Conservation (phyloP, 2,797 vertebrate species). For the Avahi laniger region DNA sequence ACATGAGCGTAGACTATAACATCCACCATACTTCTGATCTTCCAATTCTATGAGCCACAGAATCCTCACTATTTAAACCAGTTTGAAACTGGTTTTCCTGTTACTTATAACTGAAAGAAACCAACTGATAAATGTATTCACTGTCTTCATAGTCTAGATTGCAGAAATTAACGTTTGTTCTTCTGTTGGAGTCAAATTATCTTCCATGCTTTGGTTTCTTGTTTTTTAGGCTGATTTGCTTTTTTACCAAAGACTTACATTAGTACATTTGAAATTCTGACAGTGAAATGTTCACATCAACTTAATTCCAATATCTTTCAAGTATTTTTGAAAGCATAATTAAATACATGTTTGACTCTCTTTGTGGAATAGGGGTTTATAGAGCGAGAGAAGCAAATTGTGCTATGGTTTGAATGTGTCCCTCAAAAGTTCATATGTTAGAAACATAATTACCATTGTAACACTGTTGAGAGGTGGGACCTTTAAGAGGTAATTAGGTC, state of each 20-base stretch:
- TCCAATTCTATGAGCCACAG: neutral
- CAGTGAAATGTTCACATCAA: neutral
- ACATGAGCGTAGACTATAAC: neutral
- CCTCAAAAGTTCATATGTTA: neutral
- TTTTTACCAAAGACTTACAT: neutral
- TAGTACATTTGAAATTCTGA: neutral
- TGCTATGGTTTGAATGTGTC: neutral
- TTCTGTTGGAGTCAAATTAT: neutral
- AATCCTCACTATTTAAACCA: neutral
- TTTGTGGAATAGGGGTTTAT: neutral
- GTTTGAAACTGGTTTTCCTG: neutral
- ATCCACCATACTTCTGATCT: neutral
- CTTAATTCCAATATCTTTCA: neutral
- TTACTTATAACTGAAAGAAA: neutral
- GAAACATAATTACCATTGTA: neutral
- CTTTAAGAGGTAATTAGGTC: neutral
- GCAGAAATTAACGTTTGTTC: neutral
- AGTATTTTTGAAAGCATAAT: neutral
- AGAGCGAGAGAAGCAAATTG: neutral
- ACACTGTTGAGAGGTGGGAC: neutral
- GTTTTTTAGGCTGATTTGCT: neutral
- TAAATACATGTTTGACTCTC: neutral
- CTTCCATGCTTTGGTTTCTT: neutral
- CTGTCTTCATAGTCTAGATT: neutral
- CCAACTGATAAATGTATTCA: neutral